These are phyloP conservation scores for Kryphioiulus occultus DNA, from an alignment of 2,888 invertebrate species.

Conservation along the genomic window DNA sequence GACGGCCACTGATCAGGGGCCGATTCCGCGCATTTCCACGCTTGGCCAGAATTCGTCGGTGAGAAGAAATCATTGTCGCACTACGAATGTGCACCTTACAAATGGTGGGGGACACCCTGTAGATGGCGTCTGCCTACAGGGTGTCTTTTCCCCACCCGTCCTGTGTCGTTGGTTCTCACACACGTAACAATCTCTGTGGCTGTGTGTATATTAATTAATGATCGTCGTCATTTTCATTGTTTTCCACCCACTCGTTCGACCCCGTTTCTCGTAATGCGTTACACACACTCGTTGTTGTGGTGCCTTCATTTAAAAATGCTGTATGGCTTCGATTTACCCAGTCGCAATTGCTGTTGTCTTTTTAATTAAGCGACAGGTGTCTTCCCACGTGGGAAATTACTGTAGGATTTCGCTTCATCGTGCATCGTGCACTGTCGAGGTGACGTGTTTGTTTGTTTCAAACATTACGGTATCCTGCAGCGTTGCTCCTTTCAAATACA, in stretches of 20 bases:
- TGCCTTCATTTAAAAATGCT: background rate
- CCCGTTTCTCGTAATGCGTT: background rate
- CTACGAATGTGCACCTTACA: background rate
- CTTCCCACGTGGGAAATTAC: background rate
- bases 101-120: no score
- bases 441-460: no score
- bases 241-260: background rate
- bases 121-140: no score
- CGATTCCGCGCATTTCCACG: constrained; percentile 17
- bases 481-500: no score
- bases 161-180: background rate
- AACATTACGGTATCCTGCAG: no score
- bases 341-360: constrained; percentile 4
- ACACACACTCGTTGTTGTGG: background rate
- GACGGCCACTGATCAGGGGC: background rate
- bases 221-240: background rate
- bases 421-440: no score
- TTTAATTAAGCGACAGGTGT: background rate
- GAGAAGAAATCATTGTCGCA: background rate
- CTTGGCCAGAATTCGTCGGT: background rate
- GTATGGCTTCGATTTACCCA: background rate
- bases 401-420: no score
- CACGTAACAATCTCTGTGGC: background rate
- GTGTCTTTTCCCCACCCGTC: background rate
- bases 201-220: background rate